phyloP scores from a whole-genome alignment of 1,140 invertebrate genomes.

The Drosophila obscura region DNA sequence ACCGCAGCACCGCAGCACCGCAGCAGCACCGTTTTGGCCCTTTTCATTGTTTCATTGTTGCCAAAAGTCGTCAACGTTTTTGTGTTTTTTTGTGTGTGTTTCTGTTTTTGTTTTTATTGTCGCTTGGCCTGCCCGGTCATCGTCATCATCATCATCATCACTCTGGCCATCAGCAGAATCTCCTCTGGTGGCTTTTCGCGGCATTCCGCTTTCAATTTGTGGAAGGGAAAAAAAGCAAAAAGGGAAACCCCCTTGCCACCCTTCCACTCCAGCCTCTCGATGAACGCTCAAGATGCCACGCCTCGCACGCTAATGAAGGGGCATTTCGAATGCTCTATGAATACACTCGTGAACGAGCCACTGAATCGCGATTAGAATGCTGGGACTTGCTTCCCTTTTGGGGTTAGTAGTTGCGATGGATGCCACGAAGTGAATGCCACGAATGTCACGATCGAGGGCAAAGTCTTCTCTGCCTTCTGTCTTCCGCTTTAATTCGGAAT shows the following conservation, averaged over 20 bases:
- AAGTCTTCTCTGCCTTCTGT: too few species aligned
- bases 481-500: too few species aligned
- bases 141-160: conserved; percentile 53
- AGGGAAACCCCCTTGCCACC: conserved; percentile 13
- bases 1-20: not conserved
- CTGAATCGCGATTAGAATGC: not conserved
- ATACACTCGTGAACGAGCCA: not conserved
- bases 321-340: not conserved
- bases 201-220: conserved; percentile 70
- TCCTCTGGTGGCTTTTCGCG: not conserved
- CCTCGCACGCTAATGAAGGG: conserved; percentile 58
- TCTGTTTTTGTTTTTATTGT: conserved; percentile 17
- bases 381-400: not conserved
- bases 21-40: conserved; percentile 14
- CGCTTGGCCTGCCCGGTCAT: conserved; percentile 25
- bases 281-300: conserved; percentile 41
- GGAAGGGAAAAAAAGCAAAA: conserved; percentile 52
- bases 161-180: conserved; percentile 19
- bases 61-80: conserved; percentile 47
- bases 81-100: conserved; percentile 10
- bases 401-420: too few species aligned
- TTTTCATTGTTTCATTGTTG: conserved; percentile 63
- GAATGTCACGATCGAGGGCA: too few species aligned
- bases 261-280: not conserved
- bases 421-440: too few species aligned